phyloP scores from a whole-genome alignment of 2,113 vertebrate species.

The Bujurquina vittata region DNA sequence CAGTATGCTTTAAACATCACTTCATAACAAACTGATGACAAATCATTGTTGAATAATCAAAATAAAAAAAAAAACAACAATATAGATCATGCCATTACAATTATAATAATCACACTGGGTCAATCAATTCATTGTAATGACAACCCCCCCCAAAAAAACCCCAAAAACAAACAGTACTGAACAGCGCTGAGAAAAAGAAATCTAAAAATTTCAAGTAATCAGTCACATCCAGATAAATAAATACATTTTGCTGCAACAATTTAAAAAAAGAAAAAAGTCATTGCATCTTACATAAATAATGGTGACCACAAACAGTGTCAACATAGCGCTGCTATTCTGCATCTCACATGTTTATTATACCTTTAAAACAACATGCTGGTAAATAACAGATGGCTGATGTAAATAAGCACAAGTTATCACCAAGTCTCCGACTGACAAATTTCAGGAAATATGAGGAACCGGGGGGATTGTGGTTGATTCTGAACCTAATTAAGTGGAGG shows the following conservation, averaged over 20 bases:
- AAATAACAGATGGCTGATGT: conserved; percentile 51
- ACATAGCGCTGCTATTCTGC: conserved; percentile 60
- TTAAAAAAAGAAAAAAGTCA: conserved; percentile 64
- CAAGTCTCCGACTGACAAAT: conserved; percentile 5
- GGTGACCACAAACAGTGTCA: conserved; percentile 55
- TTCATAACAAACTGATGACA: conserved; percentile 46
- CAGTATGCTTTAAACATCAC: conserved; percentile 59
- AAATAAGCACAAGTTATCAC: conserved; percentile 2
- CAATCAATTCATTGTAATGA: conserved; percentile 65
- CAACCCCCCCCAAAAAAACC: conserved; percentile 27
- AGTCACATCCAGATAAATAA: conserved; percentile 83
- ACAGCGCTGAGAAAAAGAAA: conserved; percentile 73
- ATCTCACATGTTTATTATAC: conserved; percentile 49
- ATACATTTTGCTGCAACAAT: conserved; percentile 79
- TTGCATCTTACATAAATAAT: conserved; percentile 76
- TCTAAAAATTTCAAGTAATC: conserved; percentile 82
- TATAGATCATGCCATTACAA: conserved; percentile 50
- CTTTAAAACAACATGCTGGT: conserved; percentile 52
- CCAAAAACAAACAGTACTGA: conserved; percentile 62
- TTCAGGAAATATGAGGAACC: neutral
- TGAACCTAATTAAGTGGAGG: neutral
- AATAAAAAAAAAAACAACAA: conserved; percentile 20
- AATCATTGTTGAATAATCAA: conserved; percentile 29
- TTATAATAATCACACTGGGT: conserved; percentile 58
- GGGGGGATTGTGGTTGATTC: neutral